Base-by-base conservation (phyloP, 64 coral and sea anemone genomes). In the Stichodactyla mertensii region DNA sequence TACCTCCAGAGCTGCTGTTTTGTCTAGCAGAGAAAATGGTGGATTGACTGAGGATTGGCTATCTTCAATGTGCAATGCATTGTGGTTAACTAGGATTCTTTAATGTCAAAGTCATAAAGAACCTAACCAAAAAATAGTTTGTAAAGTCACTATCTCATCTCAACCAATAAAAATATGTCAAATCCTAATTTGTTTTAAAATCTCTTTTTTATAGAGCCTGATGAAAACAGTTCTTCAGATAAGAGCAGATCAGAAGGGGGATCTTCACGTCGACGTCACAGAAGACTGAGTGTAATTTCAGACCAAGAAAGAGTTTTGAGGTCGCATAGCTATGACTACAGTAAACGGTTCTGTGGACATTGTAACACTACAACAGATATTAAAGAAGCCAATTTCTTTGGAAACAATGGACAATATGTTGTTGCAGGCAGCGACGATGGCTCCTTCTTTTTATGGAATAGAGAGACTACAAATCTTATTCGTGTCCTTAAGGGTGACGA, bases 291-390 rank as follows among this genome's bases (percentile, higher is more conserved):
- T 71, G 88, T 97, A 12, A 90, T 95, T 12, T 95, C 87, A 24
- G 93, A 95, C 58, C 93, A 90, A 54, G 97, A 99, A 51, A 92
- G 82, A 53, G 78, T 82, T 6, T 89, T 99, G 0, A 90, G 97
- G n/a, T 70, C 82, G 14, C 54, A 55, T 88, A 85, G 92, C 7
- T 84, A 58, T 80, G 97, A 99, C 61, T 99, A 99, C 14, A 89
- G 91, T 16, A 77, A 64, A 22, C 81, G 97, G 36, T 92, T 95
- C 74, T 99, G 97, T 89, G 97, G 97, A 71, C 97, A 99, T 57
- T 99, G 97, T 86, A 99, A 99, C 78, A 99, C 97, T 1, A 99
- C 97, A 7, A 99, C 97, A 26, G 97, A 99, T 52, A 99, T 99
- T 28, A 99, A 99, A 86, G 97, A 99, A 86, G 93, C 93, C 4